Percentiles rank a stretch among this genome's conserved stretches.
phyloP scores from a whole-genome alignment of 2,888 invertebrate species.

The Orthonychiurus folsomi region DNA sequence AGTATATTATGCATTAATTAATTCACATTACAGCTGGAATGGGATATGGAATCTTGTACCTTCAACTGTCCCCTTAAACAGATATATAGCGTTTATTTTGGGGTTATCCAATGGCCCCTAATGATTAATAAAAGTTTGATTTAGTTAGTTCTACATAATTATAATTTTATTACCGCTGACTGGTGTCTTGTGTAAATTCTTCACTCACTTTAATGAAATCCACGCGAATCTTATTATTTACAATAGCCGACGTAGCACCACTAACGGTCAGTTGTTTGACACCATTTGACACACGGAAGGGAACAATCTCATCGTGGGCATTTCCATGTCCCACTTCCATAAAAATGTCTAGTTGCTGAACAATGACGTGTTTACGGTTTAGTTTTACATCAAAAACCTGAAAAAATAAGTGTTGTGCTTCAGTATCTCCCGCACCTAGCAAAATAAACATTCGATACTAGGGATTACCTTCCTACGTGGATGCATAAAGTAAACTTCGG shows the following conservation, averaged over 20 bases:
- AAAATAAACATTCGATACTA: neutral
- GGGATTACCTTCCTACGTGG: constrained; percentile 71
- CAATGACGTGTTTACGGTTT: constrained; percentile 82
- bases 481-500: constrained; percentile 92
- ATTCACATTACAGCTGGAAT: too few relatives aligned
- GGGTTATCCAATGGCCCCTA: constrained; percentile 87
- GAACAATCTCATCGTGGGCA: constrained; percentile 87
- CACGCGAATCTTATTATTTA: constrained; percentile 68
- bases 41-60: too few relatives aligned
- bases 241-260: constrained; percentile 73
- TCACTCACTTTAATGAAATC: constrained; percentile 77
- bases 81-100: constrained; percentile 89
- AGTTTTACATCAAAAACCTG: constrained; percentile 81
- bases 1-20: too few relatives aligned
- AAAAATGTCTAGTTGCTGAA: constrained; percentile 87
- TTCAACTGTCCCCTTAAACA: constrained; percentile 57
- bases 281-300: constrained; percentile 65
- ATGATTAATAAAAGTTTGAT: too few relatives aligned
- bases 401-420: too few relatives aligned
- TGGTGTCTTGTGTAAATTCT: neutral
- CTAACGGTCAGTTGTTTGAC: constrained; percentile 65
- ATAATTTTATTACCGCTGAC: neutral
- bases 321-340: constrained; percentile 82
- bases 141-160: constrained; percentile 38
- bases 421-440: too few relatives aligned